These are phyloP conservation scores for Promerops cafer DNA, from an alignment of 2,113 vertebrate genomes.

Conservation along the genomic window DNA sequence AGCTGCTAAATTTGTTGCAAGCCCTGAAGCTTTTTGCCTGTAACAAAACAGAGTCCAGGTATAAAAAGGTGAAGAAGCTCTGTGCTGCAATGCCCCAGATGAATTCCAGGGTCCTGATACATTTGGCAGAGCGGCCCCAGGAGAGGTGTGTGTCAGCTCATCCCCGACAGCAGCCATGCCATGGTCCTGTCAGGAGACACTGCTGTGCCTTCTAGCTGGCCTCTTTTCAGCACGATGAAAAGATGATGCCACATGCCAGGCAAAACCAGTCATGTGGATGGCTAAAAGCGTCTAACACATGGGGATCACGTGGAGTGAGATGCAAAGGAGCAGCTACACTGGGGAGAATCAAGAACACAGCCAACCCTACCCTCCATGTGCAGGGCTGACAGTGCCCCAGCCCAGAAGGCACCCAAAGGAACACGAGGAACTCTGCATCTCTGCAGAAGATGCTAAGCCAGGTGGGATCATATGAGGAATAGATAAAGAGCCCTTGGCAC, in stretches of 20 bases:
- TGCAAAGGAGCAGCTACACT: not conserved
- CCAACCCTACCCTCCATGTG: not conserved
- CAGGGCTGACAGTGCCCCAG: not conserved
- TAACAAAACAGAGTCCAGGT: not conserved
- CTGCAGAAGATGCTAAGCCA: constrained; percentile 1
- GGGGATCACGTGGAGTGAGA: not conserved
- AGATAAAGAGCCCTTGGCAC: not conserved
- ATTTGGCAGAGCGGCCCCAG: not conserved
- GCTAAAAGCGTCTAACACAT: not conserved
- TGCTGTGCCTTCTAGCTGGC: not conserved
- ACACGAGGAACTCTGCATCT: not conserved
- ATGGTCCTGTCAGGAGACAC: not conserved
- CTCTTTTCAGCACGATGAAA: not conserved
- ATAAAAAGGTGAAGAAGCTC: not conserved
- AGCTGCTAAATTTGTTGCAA: not conserved
- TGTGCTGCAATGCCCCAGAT: not conserved
- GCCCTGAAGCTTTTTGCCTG: not conserved
- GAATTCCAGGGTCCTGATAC: not conserved
- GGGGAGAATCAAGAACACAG: not conserved
- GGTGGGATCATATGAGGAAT: not conserved
- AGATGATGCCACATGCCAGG: not conserved
- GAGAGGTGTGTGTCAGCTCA: not conserved
- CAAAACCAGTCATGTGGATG: not conserved
- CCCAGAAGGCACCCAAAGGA: not conserved
- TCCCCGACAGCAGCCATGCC: not conserved